Evolutionary conservation across 2,797 vertebrate genomes (phyloP).

Genomic region (Coluber constrictor): DNA sequence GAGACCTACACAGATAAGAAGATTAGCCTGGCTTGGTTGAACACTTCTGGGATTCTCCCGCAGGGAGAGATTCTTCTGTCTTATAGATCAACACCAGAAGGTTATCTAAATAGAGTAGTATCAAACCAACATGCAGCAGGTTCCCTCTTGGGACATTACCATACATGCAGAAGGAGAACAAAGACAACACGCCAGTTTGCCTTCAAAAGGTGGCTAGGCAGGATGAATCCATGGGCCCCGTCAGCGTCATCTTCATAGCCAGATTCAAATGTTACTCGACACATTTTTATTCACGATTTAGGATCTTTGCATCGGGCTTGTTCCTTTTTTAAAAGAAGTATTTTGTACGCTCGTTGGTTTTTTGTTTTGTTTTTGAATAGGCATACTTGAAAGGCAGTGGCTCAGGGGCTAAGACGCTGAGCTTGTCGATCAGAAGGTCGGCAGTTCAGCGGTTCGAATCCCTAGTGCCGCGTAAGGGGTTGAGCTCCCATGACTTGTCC

Average conservation of each 20-base stretch:
- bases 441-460: too few relatives aligned
- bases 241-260: neutral
- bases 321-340: neutral
- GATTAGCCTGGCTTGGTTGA: conserved; percentile 73
- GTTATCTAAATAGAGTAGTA: conserved; percentile 74
- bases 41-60: conserved; percentile 70
- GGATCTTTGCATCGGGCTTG: neutral
- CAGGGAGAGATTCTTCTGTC: conserved; percentile 67
- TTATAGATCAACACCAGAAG: conserved; percentile 67
- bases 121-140: conserved; percentile 62
- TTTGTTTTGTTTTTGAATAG: too few relatives aligned
- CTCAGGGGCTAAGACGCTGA: too few relatives aligned
- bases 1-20: conserved; percentile 73
- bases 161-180: conserved; percentile 43
- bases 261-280: neutral
- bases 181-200: neutral
- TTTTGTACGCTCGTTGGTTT: too few relatives aligned
- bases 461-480: too few relatives aligned
- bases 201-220: neutral
- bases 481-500: too few relatives aligned
- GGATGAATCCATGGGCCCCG: neutral
- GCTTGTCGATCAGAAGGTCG: too few relatives aligned
- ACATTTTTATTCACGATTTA: neutral
- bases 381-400: too few relatives aligned
- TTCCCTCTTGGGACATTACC: conserved; percentile 62